Conservation (phyloP, 2,113 vertebrate genomes). For the Pedionomus torquatus region DNA sequence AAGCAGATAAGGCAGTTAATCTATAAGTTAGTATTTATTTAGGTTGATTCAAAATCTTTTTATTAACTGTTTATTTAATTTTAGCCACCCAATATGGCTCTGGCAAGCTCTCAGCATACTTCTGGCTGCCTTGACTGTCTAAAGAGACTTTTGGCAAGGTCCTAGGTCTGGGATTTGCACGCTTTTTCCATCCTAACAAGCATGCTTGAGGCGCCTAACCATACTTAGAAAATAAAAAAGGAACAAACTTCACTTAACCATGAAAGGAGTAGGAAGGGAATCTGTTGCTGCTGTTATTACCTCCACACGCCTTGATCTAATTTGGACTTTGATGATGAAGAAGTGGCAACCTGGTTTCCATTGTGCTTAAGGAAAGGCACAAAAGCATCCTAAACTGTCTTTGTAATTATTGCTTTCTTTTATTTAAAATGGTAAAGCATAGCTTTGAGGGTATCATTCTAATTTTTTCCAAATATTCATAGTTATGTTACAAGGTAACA, state of each 20-base stretch:
- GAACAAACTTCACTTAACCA: constrained; percentile 67
- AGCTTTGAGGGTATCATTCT: not conserved
- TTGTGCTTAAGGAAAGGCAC: not conserved
- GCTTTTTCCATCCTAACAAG: constrained; percentile 72
- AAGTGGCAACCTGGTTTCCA: not conserved
- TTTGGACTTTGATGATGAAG: constrained; percentile 35
- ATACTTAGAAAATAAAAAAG: constrained; percentile 68
- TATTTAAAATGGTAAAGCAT: not conserved
- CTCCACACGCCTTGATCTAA: constrained; percentile 36
- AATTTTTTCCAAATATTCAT: not conserved
- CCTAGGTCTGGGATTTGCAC: constrained; percentile 64
- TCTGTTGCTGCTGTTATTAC: constrained; percentile 54
- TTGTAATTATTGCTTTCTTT: not conserved
- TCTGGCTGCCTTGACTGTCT: constrained; percentile 70
- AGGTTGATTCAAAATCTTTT: constrained; percentile 59
- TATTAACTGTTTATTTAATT: constrained; percentile 74
- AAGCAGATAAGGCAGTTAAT: constrained; percentile 53
- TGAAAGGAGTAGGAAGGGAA: constrained; percentile 53
- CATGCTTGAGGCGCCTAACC: constrained; percentile 59
- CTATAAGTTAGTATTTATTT: constrained; percentile 68
- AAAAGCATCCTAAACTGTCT: not conserved
- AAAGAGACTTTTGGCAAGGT: constrained; percentile 74
- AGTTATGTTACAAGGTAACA: not conserved
- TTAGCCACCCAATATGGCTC: constrained; percentile 72
- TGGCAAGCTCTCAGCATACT: constrained; percentile 68